phyloP scores from a whole-genome alignment of 2,797 vertebrate species.

The Falco columbarius region DNA sequence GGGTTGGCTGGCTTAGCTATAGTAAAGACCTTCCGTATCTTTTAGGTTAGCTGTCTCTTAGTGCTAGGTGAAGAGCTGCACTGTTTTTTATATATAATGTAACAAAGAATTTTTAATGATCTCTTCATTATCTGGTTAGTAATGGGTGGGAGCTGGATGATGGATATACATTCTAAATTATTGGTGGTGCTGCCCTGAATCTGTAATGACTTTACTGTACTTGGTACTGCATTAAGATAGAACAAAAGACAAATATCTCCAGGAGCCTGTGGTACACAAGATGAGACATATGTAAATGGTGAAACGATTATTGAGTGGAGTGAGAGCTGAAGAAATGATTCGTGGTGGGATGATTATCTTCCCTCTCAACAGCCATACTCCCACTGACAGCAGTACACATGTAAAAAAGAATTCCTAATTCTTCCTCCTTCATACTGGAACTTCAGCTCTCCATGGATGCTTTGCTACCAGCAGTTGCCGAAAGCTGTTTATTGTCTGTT shows the following conservation, averaged over 20 bases:
- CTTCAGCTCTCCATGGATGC: neutral
- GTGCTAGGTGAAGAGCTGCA: neutral
- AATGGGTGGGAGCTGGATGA: neutral
- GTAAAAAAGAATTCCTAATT: neutral
- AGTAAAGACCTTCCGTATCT: neutral
- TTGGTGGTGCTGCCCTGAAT: neutral
- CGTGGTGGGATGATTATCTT: neutral
- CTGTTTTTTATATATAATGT: rapidly evolving
- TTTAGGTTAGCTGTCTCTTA: neutral
- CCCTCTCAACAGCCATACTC: neutral
- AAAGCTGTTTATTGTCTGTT: neutral
- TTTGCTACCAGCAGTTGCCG: neutral
- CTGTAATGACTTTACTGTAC: neutral
- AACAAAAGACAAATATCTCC: neutral
- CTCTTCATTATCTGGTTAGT: neutral
- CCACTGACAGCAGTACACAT: neutral
- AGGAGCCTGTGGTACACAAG: neutral
- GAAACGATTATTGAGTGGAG: neutral
- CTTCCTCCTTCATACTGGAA: neutral
- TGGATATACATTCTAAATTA: neutral
- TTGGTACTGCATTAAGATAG: neutral
- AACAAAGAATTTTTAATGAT: neutral
- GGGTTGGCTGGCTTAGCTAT: neutral
- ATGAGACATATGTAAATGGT: neutral
- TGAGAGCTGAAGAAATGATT: neutral